Evolutionary conservation across 2,113 vertebrate genomes (phyloP).

Genomic region (Seriola rivoliana): DNA sequence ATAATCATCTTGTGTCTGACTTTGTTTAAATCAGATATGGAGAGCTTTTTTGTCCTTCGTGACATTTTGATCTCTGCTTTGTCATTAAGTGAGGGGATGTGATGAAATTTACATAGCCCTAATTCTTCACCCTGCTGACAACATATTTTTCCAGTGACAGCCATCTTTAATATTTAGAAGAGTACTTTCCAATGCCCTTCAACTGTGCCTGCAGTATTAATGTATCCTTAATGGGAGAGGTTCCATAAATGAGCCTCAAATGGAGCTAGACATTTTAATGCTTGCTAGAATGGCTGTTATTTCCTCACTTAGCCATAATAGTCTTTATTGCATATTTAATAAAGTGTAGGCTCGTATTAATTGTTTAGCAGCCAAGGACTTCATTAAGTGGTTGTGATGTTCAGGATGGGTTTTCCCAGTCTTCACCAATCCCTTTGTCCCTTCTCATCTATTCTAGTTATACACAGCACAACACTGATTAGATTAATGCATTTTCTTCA

Average conservation of each 20-base stretch:
- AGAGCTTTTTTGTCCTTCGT: constrained; percentile 74
- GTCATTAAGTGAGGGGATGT: constrained; percentile 78
- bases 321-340: constrained; percentile 83
- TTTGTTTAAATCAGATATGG: constrained; percentile 79
- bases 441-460: constrained; percentile 54
- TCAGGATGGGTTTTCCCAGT: constrained; percentile 63
- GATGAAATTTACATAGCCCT: constrained; percentile 83
- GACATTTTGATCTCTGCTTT: constrained; percentile 83
- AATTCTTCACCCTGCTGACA: constrained; percentile 83
- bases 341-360: constrained; percentile 79
- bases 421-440: constrained; percentile 52
- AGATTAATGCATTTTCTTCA: constrained; percentile 51
- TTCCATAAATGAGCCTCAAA: constrained; percentile 84
- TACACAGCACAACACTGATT: constrained; percentile 36
- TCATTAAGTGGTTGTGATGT: constrained; percentile 76
- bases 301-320: constrained; percentile 79
- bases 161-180: constrained; percentile 87
- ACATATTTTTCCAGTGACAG: constrained; percentile 83
- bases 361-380: constrained; percentile 83
- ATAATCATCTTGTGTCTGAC: constrained; percentile 79
- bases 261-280: constrained; percentile 83
- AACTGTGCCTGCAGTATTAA: constrained; percentile 85
- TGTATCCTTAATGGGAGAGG: constrained; percentile 82
- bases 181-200: constrained; percentile 85
- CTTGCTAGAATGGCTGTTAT: constrained; percentile 78